These are phyloP conservation scores for Rallus limicola DNA, from an alignment of 2,113 vertebrate species.

Conservation along the genomic window DNA sequence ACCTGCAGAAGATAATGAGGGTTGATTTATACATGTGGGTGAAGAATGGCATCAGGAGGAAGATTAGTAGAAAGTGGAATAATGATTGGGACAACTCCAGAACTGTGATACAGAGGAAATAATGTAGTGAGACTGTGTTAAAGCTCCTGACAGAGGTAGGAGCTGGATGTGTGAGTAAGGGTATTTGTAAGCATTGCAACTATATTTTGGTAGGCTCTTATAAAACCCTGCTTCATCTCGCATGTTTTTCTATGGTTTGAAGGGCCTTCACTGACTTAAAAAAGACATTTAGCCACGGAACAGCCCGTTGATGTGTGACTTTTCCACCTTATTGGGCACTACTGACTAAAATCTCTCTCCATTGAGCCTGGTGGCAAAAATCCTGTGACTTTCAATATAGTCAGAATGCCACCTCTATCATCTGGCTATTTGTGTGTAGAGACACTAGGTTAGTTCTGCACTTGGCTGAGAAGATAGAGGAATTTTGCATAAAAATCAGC, in stretches of 20 bases:
- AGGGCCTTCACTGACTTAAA: neutral
- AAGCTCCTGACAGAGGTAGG: neutral
- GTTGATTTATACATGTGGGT: neutral
- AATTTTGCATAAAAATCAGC: slow-evolving; percentile 25
- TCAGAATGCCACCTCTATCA: neutral
- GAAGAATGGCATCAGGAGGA: neutral
- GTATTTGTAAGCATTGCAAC: neutral
- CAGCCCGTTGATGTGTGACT: neutral
- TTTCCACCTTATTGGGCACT: neutral
- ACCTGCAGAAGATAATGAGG: neutral
- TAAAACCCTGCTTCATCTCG: neutral
- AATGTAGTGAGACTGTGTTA: neutral
- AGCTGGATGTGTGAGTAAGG: neutral
- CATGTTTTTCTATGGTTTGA: neutral
- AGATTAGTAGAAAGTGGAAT: neutral
- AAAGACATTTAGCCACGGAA: neutral
- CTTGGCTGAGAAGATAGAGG: neutral
- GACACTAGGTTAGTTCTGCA: neutral
- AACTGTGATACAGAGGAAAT: neutral
- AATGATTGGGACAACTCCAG: neutral
- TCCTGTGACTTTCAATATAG: neutral
- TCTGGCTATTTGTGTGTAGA: neutral
- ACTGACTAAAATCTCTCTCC: neutral
- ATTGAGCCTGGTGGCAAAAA: neutral
- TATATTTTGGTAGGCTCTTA: neutral